Conservation (phyloP, 2,113 vertebrate genomes). For the Ramphastos sulfuratus region DNA sequence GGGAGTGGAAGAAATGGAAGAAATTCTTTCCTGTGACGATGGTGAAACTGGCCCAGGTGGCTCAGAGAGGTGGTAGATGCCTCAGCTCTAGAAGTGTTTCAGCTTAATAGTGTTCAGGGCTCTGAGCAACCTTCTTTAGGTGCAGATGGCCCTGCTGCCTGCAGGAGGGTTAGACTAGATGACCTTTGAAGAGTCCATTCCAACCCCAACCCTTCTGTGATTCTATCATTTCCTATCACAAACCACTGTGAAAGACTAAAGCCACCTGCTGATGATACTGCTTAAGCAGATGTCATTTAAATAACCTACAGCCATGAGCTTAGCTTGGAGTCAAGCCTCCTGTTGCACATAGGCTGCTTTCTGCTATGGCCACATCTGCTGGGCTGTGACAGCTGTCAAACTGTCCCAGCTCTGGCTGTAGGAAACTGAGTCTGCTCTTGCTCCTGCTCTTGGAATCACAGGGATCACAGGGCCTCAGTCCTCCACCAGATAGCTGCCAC, state of each 20-base stretch:
- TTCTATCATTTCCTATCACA: background rate
- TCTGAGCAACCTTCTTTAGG: background rate
- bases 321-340: background rate
- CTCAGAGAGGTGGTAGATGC: background rate
- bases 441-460: background rate
- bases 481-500: rapidly evolving
- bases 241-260: rapidly evolving
- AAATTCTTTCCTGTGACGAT: background rate
- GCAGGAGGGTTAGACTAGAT: background rate
- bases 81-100: background rate
- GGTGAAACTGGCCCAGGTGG: background rate
- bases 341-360: background rate
- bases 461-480: rapidly evolving
- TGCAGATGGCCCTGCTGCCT: background rate
- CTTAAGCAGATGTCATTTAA: background rate
- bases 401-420: rapidly evolving
- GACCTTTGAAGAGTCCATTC: background rate
- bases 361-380: rapidly evolving
- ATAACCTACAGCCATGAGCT: rapidly evolving
- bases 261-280: background rate
- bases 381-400: rapidly evolving
- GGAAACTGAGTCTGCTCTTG: background rate
- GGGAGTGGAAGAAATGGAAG: background rate
- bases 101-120: background rate
- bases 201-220: too few relatives aligned